Percentiles rank a stretch among this genome's conserved stretches.
Evolutionary conservation across 2,888 invertebrate species (phyloP).

Genomic region (Drosophila neonasuta): DNA sequence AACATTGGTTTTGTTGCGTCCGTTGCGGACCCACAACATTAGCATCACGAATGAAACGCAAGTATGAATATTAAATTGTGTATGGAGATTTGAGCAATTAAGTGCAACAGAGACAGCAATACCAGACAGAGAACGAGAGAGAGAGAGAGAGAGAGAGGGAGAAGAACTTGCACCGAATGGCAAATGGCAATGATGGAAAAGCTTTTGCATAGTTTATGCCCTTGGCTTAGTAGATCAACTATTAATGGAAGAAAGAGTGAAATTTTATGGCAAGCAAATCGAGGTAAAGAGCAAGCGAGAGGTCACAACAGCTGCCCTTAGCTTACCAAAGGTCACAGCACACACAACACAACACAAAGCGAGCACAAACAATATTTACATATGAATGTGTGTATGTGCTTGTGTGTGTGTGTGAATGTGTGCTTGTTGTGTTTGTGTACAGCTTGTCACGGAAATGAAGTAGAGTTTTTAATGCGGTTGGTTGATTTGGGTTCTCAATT

Average conservation of each 20-base stretch:
- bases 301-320: constrained; percentile 44
- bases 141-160: not conserved
- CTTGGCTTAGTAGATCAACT: constrained; percentile 73
- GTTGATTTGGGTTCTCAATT: constrained; percentile 57
- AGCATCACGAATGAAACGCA: constrained; percentile 73
- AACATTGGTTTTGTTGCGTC: constrained; percentile 57
- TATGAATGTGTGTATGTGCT: constrained; percentile 34
- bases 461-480: constrained; percentile 55
- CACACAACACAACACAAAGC: constrained; percentile 35
- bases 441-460: constrained; percentile 55
- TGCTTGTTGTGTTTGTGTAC: constrained; percentile 2
- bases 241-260: constrained; percentile 68
- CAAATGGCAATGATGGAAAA: constrained; percentile 67
- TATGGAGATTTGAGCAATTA: constrained; percentile 67
- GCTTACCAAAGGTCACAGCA: constrained; percentile 52
- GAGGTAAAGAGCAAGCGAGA: not conserved
- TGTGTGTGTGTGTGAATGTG: constrained; percentile 4
- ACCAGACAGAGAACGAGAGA: constrained; percentile 5
- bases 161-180: constrained; percentile 36
- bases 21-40: constrained; percentile 56
- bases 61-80: constrained; percentile 76
- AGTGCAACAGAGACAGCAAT: constrained; percentile 44
- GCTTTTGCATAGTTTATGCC: constrained; percentile 72
- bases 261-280: constrained; percentile 50
- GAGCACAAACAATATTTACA: constrained; percentile 52